These are phyloP conservation scores for Hydroisotoma schaefferi DNA, from an alignment of 2,888 invertebrate genomes.

Conservation along the genomic window DNA sequence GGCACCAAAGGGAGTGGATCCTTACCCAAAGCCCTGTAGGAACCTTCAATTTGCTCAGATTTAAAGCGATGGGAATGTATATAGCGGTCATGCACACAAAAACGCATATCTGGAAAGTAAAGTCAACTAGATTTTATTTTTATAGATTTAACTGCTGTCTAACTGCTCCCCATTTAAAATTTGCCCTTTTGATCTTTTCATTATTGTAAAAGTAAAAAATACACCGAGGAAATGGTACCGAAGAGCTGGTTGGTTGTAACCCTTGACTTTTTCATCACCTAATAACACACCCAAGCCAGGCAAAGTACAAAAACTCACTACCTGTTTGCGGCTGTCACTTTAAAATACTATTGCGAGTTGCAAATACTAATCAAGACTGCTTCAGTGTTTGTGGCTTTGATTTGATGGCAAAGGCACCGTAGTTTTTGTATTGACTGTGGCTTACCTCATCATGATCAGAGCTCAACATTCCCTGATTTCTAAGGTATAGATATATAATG, in stretches of 20 bases:
- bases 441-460: background rate
- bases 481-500: too few relatives aligned
- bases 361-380: too few relatives aligned
- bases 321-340: background rate
- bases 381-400: conserved; percentile 1
- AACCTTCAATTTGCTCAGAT: too few relatives aligned
- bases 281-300: background rate
- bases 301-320: too few relatives aligned
- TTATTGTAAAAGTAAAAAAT: background rate
- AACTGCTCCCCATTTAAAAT: background rate
- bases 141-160: background rate
- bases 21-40: too few relatives aligned
- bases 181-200: background rate
- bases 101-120: too few relatives aligned
- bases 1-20: too few relatives aligned
- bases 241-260: background rate
- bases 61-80: too few relatives aligned
- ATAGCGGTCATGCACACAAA: too few relatives aligned
- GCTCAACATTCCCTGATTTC: too few relatives aligned
- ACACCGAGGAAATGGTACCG: background rate
- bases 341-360: background rate
- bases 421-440: background rate
- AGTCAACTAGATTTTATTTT: background rate
- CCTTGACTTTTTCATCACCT: conserved; percentile 2
- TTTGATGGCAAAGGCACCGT: background rate